A percentile compares a stretch with the other conserved stretches of the same genome.
Conservation (phyloP, 2,888 invertebrate species). For the Cephus pulcher region DNA sequence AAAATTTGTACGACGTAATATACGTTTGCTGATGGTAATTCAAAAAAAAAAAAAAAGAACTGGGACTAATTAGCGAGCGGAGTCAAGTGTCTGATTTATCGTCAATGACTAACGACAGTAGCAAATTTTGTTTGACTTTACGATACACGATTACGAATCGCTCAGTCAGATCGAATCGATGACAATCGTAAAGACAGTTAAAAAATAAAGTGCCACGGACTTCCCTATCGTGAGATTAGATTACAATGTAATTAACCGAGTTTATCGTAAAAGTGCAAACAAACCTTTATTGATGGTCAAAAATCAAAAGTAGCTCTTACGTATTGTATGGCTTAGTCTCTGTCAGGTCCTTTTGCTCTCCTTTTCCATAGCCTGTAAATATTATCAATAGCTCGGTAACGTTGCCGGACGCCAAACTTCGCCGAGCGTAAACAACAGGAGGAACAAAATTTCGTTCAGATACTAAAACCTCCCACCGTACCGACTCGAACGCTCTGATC, state of each 20-base stretch:
- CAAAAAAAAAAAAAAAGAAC: neutral
- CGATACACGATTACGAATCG: neutral
- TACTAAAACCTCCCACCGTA: neutral
- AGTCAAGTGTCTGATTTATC: neutral
- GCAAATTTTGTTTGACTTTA: neutral
- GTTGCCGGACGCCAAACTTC: neutral
- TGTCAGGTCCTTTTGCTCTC: neutral
- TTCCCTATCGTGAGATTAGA: neutral
- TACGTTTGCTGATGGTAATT: neutral
- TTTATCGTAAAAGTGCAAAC: neutral
- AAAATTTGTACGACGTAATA: neutral
- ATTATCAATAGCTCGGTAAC: neutral
- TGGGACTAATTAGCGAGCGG: neutral
- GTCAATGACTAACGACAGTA: neutral
- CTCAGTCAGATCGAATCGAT: neutral
- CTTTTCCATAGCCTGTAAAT: neutral
- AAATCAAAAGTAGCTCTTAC: neutral
- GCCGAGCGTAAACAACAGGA: neutral
- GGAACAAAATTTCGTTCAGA: neutral
- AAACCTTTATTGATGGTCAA: neutral
- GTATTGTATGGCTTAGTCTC: neutral
- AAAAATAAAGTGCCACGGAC: neutral
- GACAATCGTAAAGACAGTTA: neutral
- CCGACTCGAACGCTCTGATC: neutral
- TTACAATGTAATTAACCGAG: neutral